These are phyloP conservation scores for Acyrthosiphon pisum DNA, from an alignment of 1,140 invertebrate species.

Conservation along the genomic window DNA sequence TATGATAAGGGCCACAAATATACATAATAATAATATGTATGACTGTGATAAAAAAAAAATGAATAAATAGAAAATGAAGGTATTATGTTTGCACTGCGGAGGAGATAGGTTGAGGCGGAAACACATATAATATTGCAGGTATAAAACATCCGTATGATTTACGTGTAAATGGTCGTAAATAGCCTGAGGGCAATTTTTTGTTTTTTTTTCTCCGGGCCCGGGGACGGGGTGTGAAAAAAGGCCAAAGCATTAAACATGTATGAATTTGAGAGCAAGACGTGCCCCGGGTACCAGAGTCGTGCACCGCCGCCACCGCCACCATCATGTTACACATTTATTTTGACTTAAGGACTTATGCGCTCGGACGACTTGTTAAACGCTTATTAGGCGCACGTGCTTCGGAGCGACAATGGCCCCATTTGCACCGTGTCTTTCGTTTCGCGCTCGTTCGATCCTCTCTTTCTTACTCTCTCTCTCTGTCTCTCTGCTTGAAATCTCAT, in stretches of 20 bases:
- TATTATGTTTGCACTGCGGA: background rate
- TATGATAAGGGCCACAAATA: background rate
- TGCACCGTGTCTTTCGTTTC: slow-evolving; percentile 13
- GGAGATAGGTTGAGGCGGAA: background rate
- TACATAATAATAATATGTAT: background rate
- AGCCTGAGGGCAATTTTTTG: slow-evolving; percentile 19
- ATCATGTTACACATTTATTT: slow-evolving; percentile 56
- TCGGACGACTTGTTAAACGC: slow-evolving; percentile 57
- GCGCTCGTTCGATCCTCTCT: background rate
- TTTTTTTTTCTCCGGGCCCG: background rate
- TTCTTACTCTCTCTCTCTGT: background rate
- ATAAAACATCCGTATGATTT: slow-evolving; percentile 29
- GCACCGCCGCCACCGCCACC: background rate
- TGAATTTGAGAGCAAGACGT: slow-evolving; percentile 53
- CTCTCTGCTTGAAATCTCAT: background rate
- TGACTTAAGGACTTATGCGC: slow-evolving; percentile 57
- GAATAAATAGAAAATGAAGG: slow-evolving; percentile 14
- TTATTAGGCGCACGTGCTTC: slow-evolving; percentile 55
- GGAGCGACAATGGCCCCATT: slow-evolving; percentile 53
- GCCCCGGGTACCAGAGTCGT: slow-evolving; percentile 46
- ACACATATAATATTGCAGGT: background rate
- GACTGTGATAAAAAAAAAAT: background rate
- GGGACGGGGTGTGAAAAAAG: slow-evolving; percentile 42
- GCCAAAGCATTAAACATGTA: slow-evolving; percentile 56
- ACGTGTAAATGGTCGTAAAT: slow-evolving; percentile 53